These are phyloP conservation scores for Choreutis nemorana DNA, from an alignment of 2,888 invertebrate genomes.

Conservation along the genomic window DNA sequence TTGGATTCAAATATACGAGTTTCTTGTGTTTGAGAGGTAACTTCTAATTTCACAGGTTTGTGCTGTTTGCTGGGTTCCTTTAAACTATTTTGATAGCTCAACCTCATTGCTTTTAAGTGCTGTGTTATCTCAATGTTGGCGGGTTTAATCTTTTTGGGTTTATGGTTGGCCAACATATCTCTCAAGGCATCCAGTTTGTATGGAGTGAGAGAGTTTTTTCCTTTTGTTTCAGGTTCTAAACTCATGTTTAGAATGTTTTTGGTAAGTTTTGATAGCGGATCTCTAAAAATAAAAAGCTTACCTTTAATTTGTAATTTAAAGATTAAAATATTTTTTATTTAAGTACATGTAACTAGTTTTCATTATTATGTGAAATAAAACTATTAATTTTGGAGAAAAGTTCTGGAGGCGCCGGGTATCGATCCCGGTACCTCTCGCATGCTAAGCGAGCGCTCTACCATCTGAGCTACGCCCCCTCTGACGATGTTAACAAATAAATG, in stretches of 20 bases:
- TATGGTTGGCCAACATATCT: constrained; percentile 56
- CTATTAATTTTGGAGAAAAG: too few species aligned
- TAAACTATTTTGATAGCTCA: constrained; percentile 38
- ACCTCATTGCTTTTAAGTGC: constrained; percentile 36
- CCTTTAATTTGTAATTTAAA: not conserved
- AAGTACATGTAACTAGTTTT: not conserved
- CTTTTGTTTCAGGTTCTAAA: constrained; percentile 43
- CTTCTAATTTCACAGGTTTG: constrained; percentile 8
- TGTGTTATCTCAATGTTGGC: constrained; percentile 30
- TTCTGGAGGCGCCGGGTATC: constrained; percentile 24
- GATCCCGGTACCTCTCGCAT: constrained; percentile 24
- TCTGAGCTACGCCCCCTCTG: constrained; percentile 67
- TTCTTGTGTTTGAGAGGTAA: constrained; percentile 11
- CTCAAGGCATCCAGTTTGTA: constrained; percentile 61
- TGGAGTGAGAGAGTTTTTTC: constrained; percentile 40
- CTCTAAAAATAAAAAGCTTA: constrained; percentile 18
- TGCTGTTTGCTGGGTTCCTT: too few species aligned
- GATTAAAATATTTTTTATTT: not conserved
- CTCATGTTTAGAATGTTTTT: constrained; percentile 62
- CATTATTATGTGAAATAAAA: not conserved
- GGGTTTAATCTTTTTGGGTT: constrained; percentile 58
- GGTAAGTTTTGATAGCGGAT: constrained; percentile 51
- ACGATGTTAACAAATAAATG: too few species aligned
- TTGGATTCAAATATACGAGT: too few species aligned
- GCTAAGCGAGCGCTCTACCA: constrained; percentile 66